Base-by-base conservation (phyloP, 2,888 invertebrate species). In the Agriopis marginaria region DNA sequence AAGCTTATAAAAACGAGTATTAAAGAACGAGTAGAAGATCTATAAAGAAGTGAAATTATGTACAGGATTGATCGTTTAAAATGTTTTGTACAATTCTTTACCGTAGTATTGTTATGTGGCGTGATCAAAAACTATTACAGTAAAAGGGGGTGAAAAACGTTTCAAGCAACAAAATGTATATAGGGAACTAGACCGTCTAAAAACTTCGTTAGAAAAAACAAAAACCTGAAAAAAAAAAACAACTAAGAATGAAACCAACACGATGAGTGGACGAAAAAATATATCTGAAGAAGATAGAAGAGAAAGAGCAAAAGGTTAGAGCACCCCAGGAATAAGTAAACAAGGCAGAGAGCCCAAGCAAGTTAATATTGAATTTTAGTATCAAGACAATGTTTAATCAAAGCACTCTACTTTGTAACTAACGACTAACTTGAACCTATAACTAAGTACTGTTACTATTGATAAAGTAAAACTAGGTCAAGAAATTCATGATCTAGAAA, bases 391-490 rank as follows among this genome's bases (percentile, higher is more conserved):
- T 39, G 10, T 58, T 7, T 11, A 45, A 44, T 58, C 32, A 14
- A 56, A 49, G 23, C n/a, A 39, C 50, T 51, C 8, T 17, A 66
- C 53, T 47, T 60, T 45, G 44, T 58, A 59, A 45, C 32, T 44
- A 51, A 58, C 32, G 56, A 51, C 32, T n/a, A 17, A 64, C 5
- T 56, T 12, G n/a, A 66, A 62, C 12, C 7, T 9, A 53, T 53
- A 32, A 12, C n/a, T 42, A n/a, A n/a, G n/a, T n/a, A 45, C 14
- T 40, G 44, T 39, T 11, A 44, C 6, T 56, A 67, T 62, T n/a
- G 39, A 59, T 61, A 63, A 32, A 1, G 40, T n/a, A 54, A n/a
- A 76, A 70, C 62, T 76, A 66, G 74, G 76, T 68, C 76, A 75
- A 74, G 70, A 66, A 45, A 60, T 54, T 14, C 68, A 14, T 68